A percentile compares a stretch with the other conserved stretches of the same genome.
Conservation (phyloP, 2,113 vertebrate species). For the Lophura nycthemera region DNA sequence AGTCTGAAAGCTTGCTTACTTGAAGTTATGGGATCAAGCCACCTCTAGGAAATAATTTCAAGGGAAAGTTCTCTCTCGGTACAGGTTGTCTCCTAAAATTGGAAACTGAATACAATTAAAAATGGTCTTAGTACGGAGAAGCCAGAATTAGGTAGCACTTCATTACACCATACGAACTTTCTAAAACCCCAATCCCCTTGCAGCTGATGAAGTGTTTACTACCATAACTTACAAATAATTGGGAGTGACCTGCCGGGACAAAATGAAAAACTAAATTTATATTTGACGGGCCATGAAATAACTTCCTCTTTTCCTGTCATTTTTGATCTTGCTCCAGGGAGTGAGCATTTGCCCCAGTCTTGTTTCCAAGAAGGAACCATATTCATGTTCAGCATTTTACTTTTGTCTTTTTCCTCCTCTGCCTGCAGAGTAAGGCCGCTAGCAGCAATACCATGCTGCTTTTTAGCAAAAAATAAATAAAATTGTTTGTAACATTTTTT, state of each 20-base stretch:
- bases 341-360: not conserved
- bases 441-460: not conserved
- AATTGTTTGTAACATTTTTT: not conserved
- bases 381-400: not conserved
- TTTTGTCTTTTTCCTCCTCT: not conserved
- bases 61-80: not conserved
- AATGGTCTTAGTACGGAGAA: not conserved
- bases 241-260: not conserved
- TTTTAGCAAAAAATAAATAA: not conserved
- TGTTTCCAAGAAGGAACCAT: conserved; percentile 11
- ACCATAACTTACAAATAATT: not conserved
- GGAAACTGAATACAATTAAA: not conserved
- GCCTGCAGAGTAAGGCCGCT: not conserved
- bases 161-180: not conserved
- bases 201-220: not conserved
- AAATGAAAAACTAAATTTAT: conserved; percentile 32
- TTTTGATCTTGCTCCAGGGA: not conserved
- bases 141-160: not conserved
- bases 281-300: conserved; percentile 6
- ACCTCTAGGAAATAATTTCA: not conserved
- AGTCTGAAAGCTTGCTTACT: not conserved
- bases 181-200: not conserved
- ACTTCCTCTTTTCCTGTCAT: not conserved
- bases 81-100: not conserved
- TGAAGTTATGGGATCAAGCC: not conserved